These are phyloP conservation scores for Drosophila ananassae DNA, from an alignment of 1,140 invertebrate genomes.

Conservation along the genomic window DNA sequence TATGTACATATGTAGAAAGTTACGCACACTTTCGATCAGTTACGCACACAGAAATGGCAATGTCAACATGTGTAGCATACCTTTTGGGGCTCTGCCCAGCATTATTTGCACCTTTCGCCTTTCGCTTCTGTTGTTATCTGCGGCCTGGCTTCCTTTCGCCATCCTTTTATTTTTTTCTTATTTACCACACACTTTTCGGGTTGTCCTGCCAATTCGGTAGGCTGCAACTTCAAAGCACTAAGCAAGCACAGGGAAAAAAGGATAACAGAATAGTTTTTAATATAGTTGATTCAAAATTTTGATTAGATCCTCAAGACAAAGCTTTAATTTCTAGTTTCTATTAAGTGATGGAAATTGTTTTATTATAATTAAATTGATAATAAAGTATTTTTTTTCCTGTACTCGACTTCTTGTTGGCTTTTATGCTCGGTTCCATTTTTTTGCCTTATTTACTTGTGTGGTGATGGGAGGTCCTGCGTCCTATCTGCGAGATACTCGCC, in stretches of 20 bases:
- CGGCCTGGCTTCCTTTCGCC: not conserved
- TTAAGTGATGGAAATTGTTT: not conserved
- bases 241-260: conserved; percentile 5
- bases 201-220: conserved; percentile 1
- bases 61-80: conserved; percentile 77
- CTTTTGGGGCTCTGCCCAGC: conserved; percentile 66
- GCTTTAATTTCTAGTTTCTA: not conserved
- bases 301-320: not conserved
- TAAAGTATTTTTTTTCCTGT: not conserved
- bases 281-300: not conserved
- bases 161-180: conserved; percentile 40
- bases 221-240: conserved; percentile 67
- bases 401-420: conserved; percentile 16
- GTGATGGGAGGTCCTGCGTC: conserved; percentile 8
- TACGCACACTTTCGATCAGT: conserved; percentile 23
- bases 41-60: conserved; percentile 46
- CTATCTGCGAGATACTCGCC: conserved; percentile 40
- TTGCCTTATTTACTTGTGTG: conserved; percentile 13
- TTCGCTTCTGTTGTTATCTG: conserved; percentile 22
- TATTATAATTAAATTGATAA: not conserved
- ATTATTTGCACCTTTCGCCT: conserved; percentile 74
- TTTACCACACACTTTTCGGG: conserved; percentile 29
- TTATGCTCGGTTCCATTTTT: conserved; percentile 27
- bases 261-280: not conserved
- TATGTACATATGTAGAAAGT: not conserved